These are phyloP conservation scores for Daubentonia madagascariensis DNA, from an alignment of 2,113 vertebrate species.

Conservation along the genomic window DNA sequence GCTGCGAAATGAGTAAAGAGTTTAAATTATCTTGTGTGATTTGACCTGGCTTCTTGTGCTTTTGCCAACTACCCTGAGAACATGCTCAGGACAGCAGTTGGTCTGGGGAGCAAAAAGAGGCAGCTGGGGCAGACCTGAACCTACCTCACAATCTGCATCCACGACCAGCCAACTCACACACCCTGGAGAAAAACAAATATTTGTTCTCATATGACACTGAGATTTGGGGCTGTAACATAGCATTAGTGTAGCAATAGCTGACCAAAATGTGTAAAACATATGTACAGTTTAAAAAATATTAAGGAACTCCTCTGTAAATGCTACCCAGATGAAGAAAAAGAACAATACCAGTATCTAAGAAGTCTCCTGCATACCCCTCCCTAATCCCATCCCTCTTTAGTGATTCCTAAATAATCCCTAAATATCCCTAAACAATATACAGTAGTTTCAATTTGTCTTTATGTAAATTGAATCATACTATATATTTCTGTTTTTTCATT, in stretches of 20 bases:
- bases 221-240: not conserved
- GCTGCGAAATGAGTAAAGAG: not conserved
- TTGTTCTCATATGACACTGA: not conserved
- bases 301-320: not conserved
- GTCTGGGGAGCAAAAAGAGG: not conserved
- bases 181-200: not conserved
- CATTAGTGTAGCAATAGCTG: not conserved
- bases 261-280: not conserved
- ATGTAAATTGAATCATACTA: not conserved
- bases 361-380: not conserved
- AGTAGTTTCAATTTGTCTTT: not conserved
- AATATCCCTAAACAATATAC: not conserved
- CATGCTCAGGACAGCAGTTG: not conserved
- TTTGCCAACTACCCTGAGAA: not conserved
- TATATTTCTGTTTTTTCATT: not conserved
- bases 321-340: not conserved
- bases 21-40: not conserved
- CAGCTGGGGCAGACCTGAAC: not conserved
- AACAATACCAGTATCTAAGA: not conserved
- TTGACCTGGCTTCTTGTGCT: not conserved
- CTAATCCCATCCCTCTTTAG: not conserved
- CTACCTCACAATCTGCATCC: not conserved
- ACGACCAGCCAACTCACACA: too few relatives aligned
- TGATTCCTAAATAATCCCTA: not conserved
- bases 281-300: not conserved